Evolutionary conservation across 2,113 vertebrate genomes (phyloP).

Genomic region (Prietella phreatophila): DNA sequence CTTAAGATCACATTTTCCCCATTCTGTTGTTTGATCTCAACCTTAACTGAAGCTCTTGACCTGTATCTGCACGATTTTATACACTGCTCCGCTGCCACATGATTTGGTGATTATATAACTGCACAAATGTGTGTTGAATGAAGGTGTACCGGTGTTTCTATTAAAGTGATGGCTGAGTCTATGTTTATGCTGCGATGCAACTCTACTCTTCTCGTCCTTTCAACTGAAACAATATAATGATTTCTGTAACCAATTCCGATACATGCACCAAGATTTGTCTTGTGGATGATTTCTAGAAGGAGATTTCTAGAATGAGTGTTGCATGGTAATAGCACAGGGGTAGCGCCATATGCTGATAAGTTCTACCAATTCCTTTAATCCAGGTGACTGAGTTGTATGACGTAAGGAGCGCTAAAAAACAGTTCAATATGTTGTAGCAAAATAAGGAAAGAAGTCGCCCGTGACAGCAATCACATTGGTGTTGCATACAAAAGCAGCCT

Average conservation of each 20-base stretch:
- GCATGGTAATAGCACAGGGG: neutral
- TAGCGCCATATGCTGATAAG: neutral
- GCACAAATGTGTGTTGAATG: neutral
- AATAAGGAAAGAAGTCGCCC: slow-evolving; percentile 46
- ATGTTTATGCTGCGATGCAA: neutral
- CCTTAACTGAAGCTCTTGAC: neutral
- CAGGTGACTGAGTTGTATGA: slow-evolving; percentile 40
- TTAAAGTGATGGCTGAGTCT: neutral
- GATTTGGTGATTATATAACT: neutral
- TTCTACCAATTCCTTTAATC: slow-evolving; percentile 23
- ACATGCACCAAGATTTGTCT: neutral
- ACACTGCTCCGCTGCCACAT: neutral
- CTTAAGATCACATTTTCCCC: neutral
- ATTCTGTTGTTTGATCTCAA: neutral
- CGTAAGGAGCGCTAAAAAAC: slow-evolving; percentile 41
- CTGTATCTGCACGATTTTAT: neutral
- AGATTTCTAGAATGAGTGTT: neutral
- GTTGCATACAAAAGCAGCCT: slow-evolving; percentile 63
- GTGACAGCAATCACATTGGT: slow-evolving; percentile 45
- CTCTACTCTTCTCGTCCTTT: neutral
- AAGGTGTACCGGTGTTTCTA: neutral
- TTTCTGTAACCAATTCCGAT: neutral
- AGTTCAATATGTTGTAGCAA: slow-evolving; percentile 42
- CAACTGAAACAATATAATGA: neutral
- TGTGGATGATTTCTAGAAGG: neutral